These are phyloP conservation scores for Xylota sylvarum DNA, from an alignment of 2,888 invertebrate species.

Conservation along the genomic window DNA sequence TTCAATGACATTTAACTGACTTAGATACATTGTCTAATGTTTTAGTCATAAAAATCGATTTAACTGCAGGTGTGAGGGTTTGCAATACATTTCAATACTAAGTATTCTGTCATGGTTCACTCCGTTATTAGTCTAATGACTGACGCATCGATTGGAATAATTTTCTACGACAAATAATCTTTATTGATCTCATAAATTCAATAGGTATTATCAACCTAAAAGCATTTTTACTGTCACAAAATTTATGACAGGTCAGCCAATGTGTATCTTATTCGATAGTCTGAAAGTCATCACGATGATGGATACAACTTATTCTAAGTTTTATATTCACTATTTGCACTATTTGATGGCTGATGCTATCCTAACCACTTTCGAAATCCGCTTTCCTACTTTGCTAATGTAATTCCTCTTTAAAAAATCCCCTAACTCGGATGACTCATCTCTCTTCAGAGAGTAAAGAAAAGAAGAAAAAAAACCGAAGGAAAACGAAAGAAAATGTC, in stretches of 20 bases:
- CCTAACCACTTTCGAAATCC: constrained; percentile 29
- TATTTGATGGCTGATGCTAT: constrained; percentile 11
- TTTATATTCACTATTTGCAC: constrained; percentile 6
- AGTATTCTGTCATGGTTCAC: too few species aligned
- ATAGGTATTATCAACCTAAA: constrained; percentile 9
- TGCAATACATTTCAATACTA: too few species aligned
- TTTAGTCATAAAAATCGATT: too few species aligned
- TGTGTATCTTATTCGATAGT: neutral
- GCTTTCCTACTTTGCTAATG: constrained; percentile 32
- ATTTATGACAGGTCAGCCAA: neutral
- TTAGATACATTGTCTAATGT: too few species aligned
- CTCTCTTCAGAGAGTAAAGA: neutral
- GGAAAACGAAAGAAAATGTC: constrained; percentile 7
- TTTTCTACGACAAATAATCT: neutral
- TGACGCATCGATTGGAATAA: neutral
- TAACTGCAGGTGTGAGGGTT: too few species aligned
- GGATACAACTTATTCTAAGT: neutral
- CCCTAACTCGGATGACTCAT: constrained; percentile 48
- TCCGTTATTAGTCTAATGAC: too few species aligned
- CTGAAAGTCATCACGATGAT: neutral
- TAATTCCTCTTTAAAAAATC: constrained; percentile 2
- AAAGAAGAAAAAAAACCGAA: constrained; percentile 42
- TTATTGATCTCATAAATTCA: constrained; percentile 2
- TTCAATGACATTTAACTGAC: too few species aligned
- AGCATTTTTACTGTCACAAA: constrained; percentile 12